phyloP scores from a whole-genome alignment of 2,888 invertebrate genomes.

The Xestoiulus laeticollis region DNA sequence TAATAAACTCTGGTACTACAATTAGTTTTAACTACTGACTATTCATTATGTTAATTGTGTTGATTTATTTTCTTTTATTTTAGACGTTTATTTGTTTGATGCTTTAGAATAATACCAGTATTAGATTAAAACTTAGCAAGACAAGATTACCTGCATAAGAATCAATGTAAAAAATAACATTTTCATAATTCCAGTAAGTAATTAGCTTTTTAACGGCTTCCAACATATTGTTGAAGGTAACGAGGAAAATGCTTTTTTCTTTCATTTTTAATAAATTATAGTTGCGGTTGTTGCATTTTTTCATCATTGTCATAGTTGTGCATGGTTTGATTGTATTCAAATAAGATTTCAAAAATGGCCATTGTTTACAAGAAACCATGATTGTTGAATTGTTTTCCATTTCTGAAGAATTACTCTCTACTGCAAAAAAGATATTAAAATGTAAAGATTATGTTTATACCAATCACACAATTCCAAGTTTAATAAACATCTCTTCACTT shows the following conservation, averaged over 20 bases:
- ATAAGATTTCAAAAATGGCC: not conserved
- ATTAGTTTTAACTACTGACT: too few relatives aligned
- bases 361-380: not conserved
- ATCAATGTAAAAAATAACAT: constrained; percentile 3
- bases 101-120: too few relatives aligned
- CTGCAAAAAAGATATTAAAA: not conserved
- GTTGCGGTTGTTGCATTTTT: not conserved
- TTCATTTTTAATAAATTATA: not conserved
- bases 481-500: not conserved
- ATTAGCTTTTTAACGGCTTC: not conserved
- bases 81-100: too few relatives aligned
- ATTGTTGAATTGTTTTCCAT: not conserved
- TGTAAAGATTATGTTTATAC: not conserved
- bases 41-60: too few relatives aligned
- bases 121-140: too few relatives aligned
- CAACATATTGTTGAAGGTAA: not conserved
- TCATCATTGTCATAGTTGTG: not conserved
- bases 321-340: not conserved
- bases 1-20: too few relatives aligned
- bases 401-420: not conserved
- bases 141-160: not conserved
- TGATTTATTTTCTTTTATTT: too few relatives aligned
- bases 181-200: constrained; percentile 20
- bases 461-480: too few relatives aligned
- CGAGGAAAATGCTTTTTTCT: not conserved